Base-by-base conservation (phyloP, 2,797 vertebrate species). In the Trachops cirrhosus region DNA sequence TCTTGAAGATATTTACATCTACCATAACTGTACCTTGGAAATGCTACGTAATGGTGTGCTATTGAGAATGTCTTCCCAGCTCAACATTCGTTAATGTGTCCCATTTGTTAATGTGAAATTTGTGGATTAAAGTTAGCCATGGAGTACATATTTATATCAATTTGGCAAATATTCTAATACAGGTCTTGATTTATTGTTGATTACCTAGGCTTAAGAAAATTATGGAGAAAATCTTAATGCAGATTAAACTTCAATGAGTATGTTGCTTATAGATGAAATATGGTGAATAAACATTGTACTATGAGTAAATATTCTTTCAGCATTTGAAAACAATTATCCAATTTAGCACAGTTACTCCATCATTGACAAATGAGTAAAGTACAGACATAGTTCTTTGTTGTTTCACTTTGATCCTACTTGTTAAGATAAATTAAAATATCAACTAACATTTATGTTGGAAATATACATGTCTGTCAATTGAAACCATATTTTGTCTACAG, bases 291-390 rank as follows among this genome's bases (percentile, higher is more conserved):
- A 21, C 41, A 71, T 5, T 57, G 26, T 64, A 41, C 21, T 16
- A 67, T 68, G 46, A 86, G 41, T 32, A 85, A 93, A 75, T 32
- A 91, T 26, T 44, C 74, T 39, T 26, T 26, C 52, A 68, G 39
- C 94, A 91, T 94, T 93, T 96, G 96, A 94, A 85, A 96, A 71
- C 41, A 91, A 89, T 93, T 93, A 86, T 70, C 73, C 54, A 83
- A 34, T 50, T 82, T 54, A 74, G 79, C 64, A 54, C 86, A 78
- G 41, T 78, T 32, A 1, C 67, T 96, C 14, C 34, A 39, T 86
- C 52, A 15, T 10, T 54, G 80, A 82, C 92, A 92, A 78, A 41
- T 46, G 75, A 78, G n/a, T 50, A 34, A 77, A 85, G 15, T 74
- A 73, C 67, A 85, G 75, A 91, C 24, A 70, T 59, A 68, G 10